A percentile compares a stretch with the other conserved stretches of the same genome.
phyloP scores from a whole-genome alignment of 1,140 invertebrate species.

The Drosophila nigrodunni region DNA sequence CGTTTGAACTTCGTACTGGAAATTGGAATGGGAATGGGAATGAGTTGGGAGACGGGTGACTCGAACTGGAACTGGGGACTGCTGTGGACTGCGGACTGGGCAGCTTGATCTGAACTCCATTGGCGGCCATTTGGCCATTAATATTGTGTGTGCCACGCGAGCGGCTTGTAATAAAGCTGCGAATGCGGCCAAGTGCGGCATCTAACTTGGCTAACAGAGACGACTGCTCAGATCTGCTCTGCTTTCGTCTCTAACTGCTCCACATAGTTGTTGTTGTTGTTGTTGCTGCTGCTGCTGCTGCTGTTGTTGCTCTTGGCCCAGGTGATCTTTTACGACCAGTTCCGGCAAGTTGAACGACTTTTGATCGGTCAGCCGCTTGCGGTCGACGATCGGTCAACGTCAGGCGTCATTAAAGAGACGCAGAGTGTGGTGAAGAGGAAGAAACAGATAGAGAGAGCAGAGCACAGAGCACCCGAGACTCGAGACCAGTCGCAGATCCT shows the following conservation, averaged over 20 bases:
- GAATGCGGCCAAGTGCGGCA: slow-evolving; percentile 56
- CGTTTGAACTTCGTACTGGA: slow-evolving; percentile 55
- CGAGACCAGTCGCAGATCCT: slow-evolving; percentile 40
- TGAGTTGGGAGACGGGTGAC: not conserved
- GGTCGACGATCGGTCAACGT: slow-evolving; percentile 82
- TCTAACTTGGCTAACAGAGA: slow-evolving; percentile 8
- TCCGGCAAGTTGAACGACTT: slow-evolving; percentile 82
- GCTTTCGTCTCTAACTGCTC: slow-evolving; percentile 45
- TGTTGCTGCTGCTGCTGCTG: slow-evolving; percentile 6
- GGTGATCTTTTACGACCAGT: slow-evolving; percentile 82
- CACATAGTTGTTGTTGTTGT: slow-evolving; percentile 52
- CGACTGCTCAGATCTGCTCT: slow-evolving; percentile 22
- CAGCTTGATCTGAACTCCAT: slow-evolving; percentile 63
- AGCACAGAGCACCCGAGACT: not conserved
- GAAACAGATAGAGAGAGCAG: slow-evolving; percentile 12
- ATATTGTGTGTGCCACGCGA: slow-evolving; percentile 71
- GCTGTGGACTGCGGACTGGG: not conserved
- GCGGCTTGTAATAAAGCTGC: slow-evolving; percentile 49
- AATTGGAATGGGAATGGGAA: slow-evolving; percentile 5
- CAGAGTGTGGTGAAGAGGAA: slow-evolving; percentile 16
- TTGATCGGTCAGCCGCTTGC: slow-evolving; percentile 80
- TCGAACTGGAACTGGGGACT: not conserved
- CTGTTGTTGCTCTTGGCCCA: slow-evolving; percentile 40
- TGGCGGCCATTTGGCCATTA: slow-evolving; percentile 80
- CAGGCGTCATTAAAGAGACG: slow-evolving; percentile 68